Base-by-base conservation (phyloP, 1,140 invertebrate genomes). In the Drosophila lacteicornis region DNA sequence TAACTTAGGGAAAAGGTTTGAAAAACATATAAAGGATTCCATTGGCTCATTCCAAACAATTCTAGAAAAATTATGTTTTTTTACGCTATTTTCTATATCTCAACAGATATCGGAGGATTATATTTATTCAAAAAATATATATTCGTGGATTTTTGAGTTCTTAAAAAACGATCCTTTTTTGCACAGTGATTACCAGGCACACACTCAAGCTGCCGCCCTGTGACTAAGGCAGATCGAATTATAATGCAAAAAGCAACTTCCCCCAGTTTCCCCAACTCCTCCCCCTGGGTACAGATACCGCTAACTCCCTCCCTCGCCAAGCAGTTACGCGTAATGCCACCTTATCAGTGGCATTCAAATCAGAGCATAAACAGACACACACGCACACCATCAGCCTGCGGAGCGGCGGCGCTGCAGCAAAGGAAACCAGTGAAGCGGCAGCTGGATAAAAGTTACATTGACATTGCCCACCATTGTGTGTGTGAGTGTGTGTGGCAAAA, bases 341-440 rank as follows among this genome's bases (percentile, higher is more conserved):
- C 86, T 90, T 90, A 90, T 90, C 85, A 90, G 85, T 83, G 78
- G 81, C 85, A 90, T 90, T 90, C 88, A 90, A 90, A 90, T 90
- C 85, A 90, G 79, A 78, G 85, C 70, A 83, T 69, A 63, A 90
- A 84, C 79, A 71, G 50, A 60, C 74, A 40, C 53, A 42, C 58
- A 61, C 65, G 66, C 68, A 74, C 46, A 66, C 55, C 38, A 55
- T 30, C 27, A 25, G 19, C 40, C 53, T 53, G 33, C 33, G 51
- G 51, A 55, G 46, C 33, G 22, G 60, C 55, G 51, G 36, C 66
- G 75, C 66, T 80, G 80, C 66, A 88, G 84, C 78, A 90, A 85
- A 82, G 73, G 75, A 81, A 88, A 65, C 78, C 85, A 90, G 70
- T 81, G 81, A 90, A 88, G 85, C 85, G 85, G 79, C 85, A 85